Base-by-base conservation (phyloP, 2,113 vertebrate genomes). In the Ptilonorhynchus violaceus region DNA sequence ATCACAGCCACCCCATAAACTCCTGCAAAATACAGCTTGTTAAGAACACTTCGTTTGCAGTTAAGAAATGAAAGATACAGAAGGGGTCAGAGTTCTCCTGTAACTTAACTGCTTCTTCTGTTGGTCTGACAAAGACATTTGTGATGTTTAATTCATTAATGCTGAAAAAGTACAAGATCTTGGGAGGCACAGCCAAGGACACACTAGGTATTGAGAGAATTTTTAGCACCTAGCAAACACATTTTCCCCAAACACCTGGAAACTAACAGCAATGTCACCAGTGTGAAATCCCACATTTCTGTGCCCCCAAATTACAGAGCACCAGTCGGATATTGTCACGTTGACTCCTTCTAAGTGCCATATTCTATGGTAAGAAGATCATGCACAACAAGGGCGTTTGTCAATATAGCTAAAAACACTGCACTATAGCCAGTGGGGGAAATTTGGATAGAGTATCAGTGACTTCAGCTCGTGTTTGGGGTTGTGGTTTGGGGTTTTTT, bases 71-170 rank as follows among this genome's bases (percentile, higher is more conserved):
- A 70, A n/a, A 81, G 47, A 27, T 8, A 18, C 27, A 52, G 42
- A 70, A 81, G 19, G 2, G 16, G 31, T 37, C 67, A 37, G 35
- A 90, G 79, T 63, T 59, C 52, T 86, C 41, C 47, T 73, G 58
- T 23, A 93, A 70, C 68, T 63, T 31, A 17, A 23, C 41, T 15
- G 31, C 72, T 80, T 49, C 30, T 46, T 55, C 82, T 66, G 13
- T 2, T 42, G 59, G 63, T 50, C 59, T 59, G 68, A 70, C 50
- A 70, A 69, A 76, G 24, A 15, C 35, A 39, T 63, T 77, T 69
- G 46, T 19, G 31, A 79, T 85, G 59, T 63, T 94, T 86, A 92
- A 81, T 89, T 91, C 59, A 84, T 92, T 63, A 72, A 39, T 8
- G 17, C 49, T 55, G 59, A 74, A 73, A 83, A 72, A 74, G 46